Conservation (phyloP, 2,888 invertebrate species). For the Axea sp. region DNA sequence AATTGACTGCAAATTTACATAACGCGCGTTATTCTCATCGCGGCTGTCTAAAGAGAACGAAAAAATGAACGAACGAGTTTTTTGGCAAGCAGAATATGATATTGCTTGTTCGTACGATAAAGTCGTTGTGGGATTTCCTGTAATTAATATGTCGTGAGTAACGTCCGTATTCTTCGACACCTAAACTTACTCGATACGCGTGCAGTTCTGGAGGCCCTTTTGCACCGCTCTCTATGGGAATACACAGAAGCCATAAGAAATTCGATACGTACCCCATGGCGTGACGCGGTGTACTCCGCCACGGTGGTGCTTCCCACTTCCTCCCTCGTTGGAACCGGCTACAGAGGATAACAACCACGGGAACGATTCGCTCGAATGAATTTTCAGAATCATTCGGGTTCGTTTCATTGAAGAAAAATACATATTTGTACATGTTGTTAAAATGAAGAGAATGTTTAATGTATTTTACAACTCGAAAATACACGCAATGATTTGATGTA, state of each 20-base stretch:
- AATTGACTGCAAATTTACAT: too few species aligned
- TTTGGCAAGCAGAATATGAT: conserved; percentile 43
- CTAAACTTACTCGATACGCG: conserved; percentile 64
- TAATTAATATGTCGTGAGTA: conserved; percentile 76
- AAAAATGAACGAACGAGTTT: conserved; percentile 8
- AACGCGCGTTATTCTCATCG: too few species aligned
- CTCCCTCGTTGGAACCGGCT: conserved; percentile 68
- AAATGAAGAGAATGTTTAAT: too few species aligned
- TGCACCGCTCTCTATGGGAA: conserved; percentile 71
- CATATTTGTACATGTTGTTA: too few species aligned
- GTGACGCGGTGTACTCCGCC: conserved; percentile 68
- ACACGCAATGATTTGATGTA: too few species aligned
- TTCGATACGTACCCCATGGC: conserved; percentile 76
- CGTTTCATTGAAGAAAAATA: not conserved
- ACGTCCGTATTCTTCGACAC: conserved; percentile 66
- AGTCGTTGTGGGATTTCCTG: conserved; percentile 75
- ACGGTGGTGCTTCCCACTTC: conserved; percentile 79
- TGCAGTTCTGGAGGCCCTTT: conserved; percentile 58
- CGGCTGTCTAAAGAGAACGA: not conserved
- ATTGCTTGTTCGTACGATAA: conserved; percentile 53
- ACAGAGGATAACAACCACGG: conserved; percentile 37
- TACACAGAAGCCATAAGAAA: conserved; percentile 79
- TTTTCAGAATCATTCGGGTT: conserved; percentile 40
- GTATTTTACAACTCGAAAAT: too few species aligned
- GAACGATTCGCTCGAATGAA: conserved; percentile 46